Base-by-base conservation (phyloP, 2,797 vertebrate species). In the Neostethus bicornis region DNA sequence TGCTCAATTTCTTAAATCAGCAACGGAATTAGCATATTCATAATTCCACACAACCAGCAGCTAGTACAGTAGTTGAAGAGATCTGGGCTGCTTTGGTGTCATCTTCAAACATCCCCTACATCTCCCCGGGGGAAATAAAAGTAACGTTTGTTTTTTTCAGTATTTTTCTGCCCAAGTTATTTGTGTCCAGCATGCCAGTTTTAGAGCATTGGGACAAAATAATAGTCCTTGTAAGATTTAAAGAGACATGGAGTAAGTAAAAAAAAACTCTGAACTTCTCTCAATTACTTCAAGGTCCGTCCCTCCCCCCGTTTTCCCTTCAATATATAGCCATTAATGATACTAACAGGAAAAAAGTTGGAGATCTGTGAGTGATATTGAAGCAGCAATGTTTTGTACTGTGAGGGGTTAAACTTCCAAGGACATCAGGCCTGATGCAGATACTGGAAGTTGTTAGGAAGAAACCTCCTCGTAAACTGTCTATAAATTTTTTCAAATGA, bases 271-370 rank as follows among this genome's bases (percentile, higher is more conserved):
- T n/a, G 3, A 31, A 17, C 4, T 38, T 38, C 17, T 38, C 9
- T 38, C n/a, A 8, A n/a, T 3, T 19, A n/a, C 7, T 10, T 38
- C 19, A 19, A 20, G 4, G 4, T 20, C 17, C 20, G 7, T 20
- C 39, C 17, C 19, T 11, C 8, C 16, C 6, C 13, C 24, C 20
- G 32, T 32, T 39, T 50, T 45, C 5, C 7, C 34, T 32, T 32
- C 31, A 14, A 4, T 32, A 14, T 9, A 13, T n/a, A 11, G 3
- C 10, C 19, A 26, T 19, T 19, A 25, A 32, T 2, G n/a, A 31
- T 29, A 20, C 6, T 54, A 28, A 12, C 17, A 25, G 35, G 46
- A 38, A 70, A 24, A 31, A 14, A 43, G 13, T 25, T 16, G 10
- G 49, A 39, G 31, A 32, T 39, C 11, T 21, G n/a, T 17, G 34